Percentiles rank a stretch among this genome's conserved stretches.
Evolutionary conservation across 2,797 vertebrate species (phyloP).

Genomic region (Lepilemur ruficaudatus): DNA sequence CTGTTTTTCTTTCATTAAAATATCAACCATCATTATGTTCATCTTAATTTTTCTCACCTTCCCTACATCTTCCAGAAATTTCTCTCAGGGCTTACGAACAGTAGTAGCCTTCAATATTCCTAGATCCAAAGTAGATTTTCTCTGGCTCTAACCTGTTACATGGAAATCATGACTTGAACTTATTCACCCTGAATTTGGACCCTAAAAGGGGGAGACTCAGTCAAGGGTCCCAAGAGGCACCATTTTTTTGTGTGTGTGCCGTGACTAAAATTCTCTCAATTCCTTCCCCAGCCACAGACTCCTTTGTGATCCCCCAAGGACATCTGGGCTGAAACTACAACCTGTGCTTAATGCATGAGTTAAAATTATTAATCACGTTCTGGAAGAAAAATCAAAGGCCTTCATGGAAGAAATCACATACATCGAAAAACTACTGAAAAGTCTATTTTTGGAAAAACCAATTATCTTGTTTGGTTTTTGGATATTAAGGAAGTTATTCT

Average conservation of each 20-base stretch:
- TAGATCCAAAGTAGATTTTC: background rate
- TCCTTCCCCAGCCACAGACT: background rate
- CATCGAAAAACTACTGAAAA: background rate
- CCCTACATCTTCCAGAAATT: background rate
- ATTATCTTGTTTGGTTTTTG: background rate
- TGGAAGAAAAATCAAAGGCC: constrained; percentile 62
- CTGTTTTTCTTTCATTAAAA: background rate
- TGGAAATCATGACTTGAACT: background rate
- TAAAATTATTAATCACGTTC: constrained; percentile 36
- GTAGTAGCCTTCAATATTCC: background rate
- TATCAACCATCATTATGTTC: background rate
- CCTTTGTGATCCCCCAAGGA: background rate
- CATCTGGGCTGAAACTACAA: background rate
- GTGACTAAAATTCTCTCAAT: background rate
- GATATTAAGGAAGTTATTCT: background rate
- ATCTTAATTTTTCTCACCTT: background rate
- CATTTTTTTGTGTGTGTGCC: background rate
- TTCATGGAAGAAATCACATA: background rate
- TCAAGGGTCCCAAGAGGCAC: background rate
- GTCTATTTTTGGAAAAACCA: background rate
- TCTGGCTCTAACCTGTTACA: background rate
- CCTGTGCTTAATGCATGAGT: constrained; percentile 56
- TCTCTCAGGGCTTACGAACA: background rate
- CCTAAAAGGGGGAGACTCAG: background rate
- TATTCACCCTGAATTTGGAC: background rate